Evolutionary conservation across 2,888 invertebrate genomes (phyloP).

Genomic region (Brassicogethes aeneus): DNA sequence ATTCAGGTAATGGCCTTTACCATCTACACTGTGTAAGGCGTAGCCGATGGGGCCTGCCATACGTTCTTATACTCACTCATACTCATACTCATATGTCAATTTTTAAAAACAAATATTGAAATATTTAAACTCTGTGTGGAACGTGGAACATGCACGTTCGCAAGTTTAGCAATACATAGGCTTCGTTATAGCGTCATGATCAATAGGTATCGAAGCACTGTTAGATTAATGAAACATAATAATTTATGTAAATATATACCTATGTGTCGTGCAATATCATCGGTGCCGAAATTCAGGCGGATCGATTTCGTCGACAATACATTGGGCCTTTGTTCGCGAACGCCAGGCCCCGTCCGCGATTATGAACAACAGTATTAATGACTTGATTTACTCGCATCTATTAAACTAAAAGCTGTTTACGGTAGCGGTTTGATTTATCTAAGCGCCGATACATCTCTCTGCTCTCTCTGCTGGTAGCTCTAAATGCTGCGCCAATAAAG

Average conservation of each 20-base stretch:
- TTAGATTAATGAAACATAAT: slow-evolving; percentile 1
- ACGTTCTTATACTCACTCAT: too few species aligned
- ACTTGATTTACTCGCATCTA: slow-evolving; percentile 16
- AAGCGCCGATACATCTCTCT: background rate
- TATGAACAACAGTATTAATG: slow-evolving; percentile 24
- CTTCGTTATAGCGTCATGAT: too few species aligned
- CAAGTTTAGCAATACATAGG: too few species aligned
- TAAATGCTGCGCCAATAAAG: background rate
- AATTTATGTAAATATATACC: slow-evolving; percentile 1
- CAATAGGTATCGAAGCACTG: background rate
- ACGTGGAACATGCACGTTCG: too few species aligned
- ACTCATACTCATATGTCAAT: too few species aligned
- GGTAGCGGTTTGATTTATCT: background rate
- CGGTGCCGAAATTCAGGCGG: background rate
- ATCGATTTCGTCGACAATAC: background rate
- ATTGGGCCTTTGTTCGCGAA: background rate
- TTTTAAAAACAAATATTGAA: too few species aligned
- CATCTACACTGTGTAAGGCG: too few species aligned
- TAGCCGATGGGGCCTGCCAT: too few species aligned
- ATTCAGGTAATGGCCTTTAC: too few species aligned
- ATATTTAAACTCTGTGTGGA: too few species aligned
- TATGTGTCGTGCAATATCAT: background rate
- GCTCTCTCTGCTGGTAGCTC: too few species aligned
- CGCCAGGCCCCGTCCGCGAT: slow-evolving; percentile 11
- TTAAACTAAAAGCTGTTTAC: slow-evolving; percentile 1